These are phyloP conservation scores for Chlorodrepanis virens DNA, from an alignment of 2,113 vertebrate genomes.

Conservation along the genomic window DNA sequence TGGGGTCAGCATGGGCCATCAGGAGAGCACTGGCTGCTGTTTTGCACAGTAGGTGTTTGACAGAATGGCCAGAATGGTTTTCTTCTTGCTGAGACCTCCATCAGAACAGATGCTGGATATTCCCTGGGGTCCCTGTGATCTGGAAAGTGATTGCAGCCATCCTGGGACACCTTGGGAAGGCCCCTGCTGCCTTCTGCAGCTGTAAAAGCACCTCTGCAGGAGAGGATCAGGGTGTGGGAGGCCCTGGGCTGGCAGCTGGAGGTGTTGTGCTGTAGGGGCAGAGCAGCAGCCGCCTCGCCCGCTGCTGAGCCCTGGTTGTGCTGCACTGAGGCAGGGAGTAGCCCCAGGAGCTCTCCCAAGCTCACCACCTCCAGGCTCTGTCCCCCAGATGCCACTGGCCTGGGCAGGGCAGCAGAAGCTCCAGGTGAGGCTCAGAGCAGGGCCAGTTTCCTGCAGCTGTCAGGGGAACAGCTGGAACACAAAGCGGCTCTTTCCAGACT, in stretches of 20 bases:
- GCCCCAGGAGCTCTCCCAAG: neutral
- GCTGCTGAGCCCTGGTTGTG: neutral
- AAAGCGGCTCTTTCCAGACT: neutral
- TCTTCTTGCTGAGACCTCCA: neutral
- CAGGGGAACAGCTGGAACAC: neutral
- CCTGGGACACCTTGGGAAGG: neutral
- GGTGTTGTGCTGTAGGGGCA: neutral
- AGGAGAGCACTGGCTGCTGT: neutral
- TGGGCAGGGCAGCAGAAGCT: neutral
- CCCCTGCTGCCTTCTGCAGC: neutral
- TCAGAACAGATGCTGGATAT: neutral
- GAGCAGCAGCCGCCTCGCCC: rapidly evolving
- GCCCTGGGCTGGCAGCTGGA: neutral
- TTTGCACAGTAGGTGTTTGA: neutral
- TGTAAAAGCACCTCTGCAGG: neutral
- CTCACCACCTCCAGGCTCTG: neutral
- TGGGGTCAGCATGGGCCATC: neutral
- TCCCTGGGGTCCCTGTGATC: neutral
- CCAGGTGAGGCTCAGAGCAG: neutral
- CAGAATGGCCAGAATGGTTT: neutral
- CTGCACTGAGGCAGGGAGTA: neutral
- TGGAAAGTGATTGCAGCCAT: neutral
- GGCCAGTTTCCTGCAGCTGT: neutral
- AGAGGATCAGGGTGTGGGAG: neutral
- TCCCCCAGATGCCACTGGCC: neutral